Evolutionary conservation across 1,140 invertebrate genomes (phyloP), one percentile per base, ranked within the genome.

Genomic region (Streblospio benedicti): DNA sequence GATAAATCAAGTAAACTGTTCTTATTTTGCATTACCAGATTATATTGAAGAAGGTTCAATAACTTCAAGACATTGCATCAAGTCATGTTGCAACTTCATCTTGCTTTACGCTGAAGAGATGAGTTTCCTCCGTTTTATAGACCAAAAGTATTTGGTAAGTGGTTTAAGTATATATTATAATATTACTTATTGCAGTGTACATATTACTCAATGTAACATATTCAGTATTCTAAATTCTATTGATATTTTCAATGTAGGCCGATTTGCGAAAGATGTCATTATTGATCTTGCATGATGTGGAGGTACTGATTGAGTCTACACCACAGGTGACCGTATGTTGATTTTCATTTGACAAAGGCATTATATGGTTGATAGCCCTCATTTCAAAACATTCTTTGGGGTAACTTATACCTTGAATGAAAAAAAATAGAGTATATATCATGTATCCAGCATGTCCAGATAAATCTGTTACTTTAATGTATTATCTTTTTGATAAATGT

Each of bases 351-450:
- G 85, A 0, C 80, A 81, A 41, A 83, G 89, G 69, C 75, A 83
- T 4, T 80, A 84, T 45, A 76, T 92, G 4, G 90, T 87, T 68
- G 87, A 85, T 0, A 88, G 85, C 61, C 83, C 84, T 47, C 79
- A 83, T 44, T 88, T 90, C 75, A 83, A 86, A 18, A 85, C 87
- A 62, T 92, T 92, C 75, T 85, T 90, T 72, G 85, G 90, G 80
- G 85, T 86, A 77, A 71, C 18, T 14, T 49, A 25, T 38, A 38
- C n/a, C n/a, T n/a, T n/a, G n/a, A n/a, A n/a, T n/a, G n/a, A n/a
- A n/a, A n/a, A n/a, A n/a, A n/a, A n/a, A n/a, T n/a, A n/a, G n/a
- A n/a, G n/a, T n/a, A n/a, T n/a, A n/a, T n/a, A n/a, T n/a, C n/a
- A n/a, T n/a, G n/a, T n/a, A n/a, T n/a, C n/a, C n/a, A n/a, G n/a